Conservation (phyloP, 2,888 invertebrate species). For the Tetragonula carbonaria region DNA sequence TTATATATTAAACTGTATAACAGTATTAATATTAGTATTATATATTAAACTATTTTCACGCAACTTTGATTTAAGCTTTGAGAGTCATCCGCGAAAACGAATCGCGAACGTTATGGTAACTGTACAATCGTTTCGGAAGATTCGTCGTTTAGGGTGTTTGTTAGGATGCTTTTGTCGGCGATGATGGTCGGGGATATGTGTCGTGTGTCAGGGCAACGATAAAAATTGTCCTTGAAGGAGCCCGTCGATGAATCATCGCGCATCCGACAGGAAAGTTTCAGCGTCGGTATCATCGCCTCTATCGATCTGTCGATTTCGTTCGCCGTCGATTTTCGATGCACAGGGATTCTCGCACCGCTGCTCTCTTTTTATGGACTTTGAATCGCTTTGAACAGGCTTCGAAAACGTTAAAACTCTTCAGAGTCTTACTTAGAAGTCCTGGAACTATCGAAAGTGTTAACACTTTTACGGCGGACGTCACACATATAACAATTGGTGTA, state of each 20-base stretch:
- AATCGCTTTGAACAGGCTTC: too few species aligned
- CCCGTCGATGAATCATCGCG: conserved; percentile 64
- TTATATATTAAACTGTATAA: too few species aligned
- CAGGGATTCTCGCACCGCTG: background rate
- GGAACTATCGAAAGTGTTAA: too few species aligned
- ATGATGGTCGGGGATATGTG: conserved; percentile 50
- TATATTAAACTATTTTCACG: too few species aligned
- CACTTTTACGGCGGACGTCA: too few species aligned
- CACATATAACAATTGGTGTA: too few species aligned
- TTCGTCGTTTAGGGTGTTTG: conserved; percentile 36
- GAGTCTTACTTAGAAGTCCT: too few species aligned
- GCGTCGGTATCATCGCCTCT: conserved; percentile 22
- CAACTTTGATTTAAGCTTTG: too few species aligned
- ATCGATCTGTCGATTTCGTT: conserved; percentile 42
- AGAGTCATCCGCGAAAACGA: background rate
- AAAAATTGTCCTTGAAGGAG: conserved; percentile 60
- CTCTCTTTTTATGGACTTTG: too few species aligned
- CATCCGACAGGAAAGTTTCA: conserved; percentile 20
- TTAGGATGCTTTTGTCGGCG: conserved; percentile 32
- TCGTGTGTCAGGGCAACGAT: conserved; percentile 58
- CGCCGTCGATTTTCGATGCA: background rate
- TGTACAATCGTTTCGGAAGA: conserved; percentile 9
- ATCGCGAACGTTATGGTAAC: background rate
- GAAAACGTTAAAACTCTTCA: too few species aligned
- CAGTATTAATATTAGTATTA: too few species aligned